A percentile compares a stretch with the other conserved stretches of the same genome.
These are phyloP conservation scores for Pollenia griseotomentosa DNA, from an alignment of 2,888 invertebrate genomes.

Conservation along the genomic window DNA sequence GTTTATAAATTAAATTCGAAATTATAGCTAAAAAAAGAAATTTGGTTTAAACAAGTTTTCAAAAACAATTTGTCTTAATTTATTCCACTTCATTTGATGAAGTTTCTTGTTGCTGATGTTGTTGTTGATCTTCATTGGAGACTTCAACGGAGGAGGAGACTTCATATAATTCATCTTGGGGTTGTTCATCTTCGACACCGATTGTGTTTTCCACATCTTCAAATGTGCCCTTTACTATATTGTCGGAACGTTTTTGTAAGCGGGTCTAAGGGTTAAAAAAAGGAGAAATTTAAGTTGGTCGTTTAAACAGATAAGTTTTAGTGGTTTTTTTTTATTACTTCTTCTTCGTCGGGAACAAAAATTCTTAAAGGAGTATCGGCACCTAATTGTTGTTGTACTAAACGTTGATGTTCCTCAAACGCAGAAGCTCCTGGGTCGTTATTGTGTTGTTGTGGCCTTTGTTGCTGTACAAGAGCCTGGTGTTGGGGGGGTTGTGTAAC, in stretches of 20 bases:
- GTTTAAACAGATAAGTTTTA: not conserved
- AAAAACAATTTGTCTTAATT: slow-evolving; percentile 28
- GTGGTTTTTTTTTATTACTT: slow-evolving; percentile 73
- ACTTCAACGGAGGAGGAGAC: slow-evolving; percentile 82
- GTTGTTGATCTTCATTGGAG: slow-evolving; percentile 76
- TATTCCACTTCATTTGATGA: slow-evolving; percentile 42
- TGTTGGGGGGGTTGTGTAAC: slow-evolving; percentile 72
- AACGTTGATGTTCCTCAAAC: slow-evolving; percentile 81
- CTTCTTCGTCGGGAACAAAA: slow-evolving; percentile 85
- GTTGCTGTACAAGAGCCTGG: slow-evolving; percentile 58
- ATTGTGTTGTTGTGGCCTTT: slow-evolving; percentile 59
- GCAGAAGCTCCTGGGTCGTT: slow-evolving; percentile 77
- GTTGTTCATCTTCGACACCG: slow-evolving; percentile 61
- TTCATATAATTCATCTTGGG: slow-evolving; percentile 78
- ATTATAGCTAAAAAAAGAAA: slow-evolving; percentile 58
- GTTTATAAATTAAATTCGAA: slow-evolving; percentile 63
- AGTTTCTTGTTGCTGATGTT: slow-evolving; percentile 30
- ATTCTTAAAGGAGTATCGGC: slow-evolving; percentile 84
- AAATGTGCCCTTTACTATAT: slow-evolving; percentile 78
- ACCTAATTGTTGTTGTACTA: slow-evolving; percentile 81
- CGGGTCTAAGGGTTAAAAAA: slow-evolving; percentile 76
- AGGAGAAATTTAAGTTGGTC: slow-evolving; percentile 15
- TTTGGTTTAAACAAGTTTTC: slow-evolving; percentile 58
- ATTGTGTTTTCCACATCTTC: slow-evolving; percentile 74
- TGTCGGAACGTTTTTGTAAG: slow-evolving; percentile 80